Evolutionary conservation across 1,140 invertebrate genomes (phyloP), one percentile per base, ranked within the genome.

Genomic region (Lepidurus apus): DNA sequence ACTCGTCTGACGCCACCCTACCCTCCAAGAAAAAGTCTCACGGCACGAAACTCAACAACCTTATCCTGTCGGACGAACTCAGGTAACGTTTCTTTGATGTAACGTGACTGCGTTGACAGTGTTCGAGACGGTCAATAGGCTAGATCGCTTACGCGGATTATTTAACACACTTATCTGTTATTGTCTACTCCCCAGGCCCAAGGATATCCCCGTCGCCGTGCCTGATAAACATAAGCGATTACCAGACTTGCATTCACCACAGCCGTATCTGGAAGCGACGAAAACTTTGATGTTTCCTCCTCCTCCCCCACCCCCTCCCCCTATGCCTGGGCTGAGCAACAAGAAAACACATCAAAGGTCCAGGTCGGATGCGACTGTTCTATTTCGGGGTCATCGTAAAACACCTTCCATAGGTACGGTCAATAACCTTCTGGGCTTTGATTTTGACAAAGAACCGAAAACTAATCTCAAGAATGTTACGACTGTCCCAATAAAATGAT

Each of bases 41-140:
- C 83, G 94, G 94, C 80, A 90, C 93, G 78, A 95, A 95, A 87
- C 86, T 97, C 80, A 92, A 91, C 83, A 93, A 95, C 85, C 89
- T 94, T 79, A 97, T 97, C 83, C 86, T 96, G 4, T 93, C 92
- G 42, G 94, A 95, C 84, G 93, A 95, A 86, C 88, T 96, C 24
- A 90, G 93, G 89, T 65, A 65, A 4, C 21, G 17, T 65, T 65
- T n/a, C n/a, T n/a, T n/a, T 17, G 53, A 5, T 6, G 21, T 65
- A 17, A 65, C 17, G 53, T 13, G 21, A 17, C 53, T 13, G 17
- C 53, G 53, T 65, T 65, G 53, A 65, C 53, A 13, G 17, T 65
- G 5, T 1, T 13, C 53, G 13, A 65, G 53, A 13, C 53, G 53
- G 53, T 65, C 53, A 65, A 13, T 7, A 65, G 53, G 21, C 53